phyloP scores from a whole-genome alignment of 2,888 invertebrate species.

The Rutpela maculata region DNA sequence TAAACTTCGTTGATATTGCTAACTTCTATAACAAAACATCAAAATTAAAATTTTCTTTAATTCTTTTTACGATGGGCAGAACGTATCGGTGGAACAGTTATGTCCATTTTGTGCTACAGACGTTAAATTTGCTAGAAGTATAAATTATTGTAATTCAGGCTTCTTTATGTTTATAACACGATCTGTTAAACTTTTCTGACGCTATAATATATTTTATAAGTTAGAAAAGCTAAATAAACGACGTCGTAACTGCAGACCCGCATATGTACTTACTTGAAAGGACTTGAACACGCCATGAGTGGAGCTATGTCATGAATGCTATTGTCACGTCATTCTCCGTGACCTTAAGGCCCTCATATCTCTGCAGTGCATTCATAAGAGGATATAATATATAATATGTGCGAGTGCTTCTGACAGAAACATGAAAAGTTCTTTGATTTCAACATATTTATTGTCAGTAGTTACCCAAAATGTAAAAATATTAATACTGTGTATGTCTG shows the following conservation, averaged over 20 bases:
- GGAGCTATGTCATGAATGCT: not conserved
- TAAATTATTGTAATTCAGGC: no score
- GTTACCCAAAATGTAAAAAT: not conserved
- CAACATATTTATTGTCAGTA: constrained; percentile 14
- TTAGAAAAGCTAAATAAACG: no score
- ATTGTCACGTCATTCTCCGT: constrained; percentile 15
- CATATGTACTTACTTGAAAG: not conserved
- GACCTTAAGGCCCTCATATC: constrained; percentile 17
- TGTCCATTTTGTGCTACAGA: no score
- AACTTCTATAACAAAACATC: no score
- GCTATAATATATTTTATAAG: no score
- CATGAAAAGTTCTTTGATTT: constrained; percentile 24
- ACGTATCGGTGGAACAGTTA: no score
- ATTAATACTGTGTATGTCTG: constrained; percentile 10
- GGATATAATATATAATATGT: constrained; percentile 25
- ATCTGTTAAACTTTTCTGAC: no score
- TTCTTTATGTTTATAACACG: no score
- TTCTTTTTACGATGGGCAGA: no score
- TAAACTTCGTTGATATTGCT: no score
- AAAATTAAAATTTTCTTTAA: no score
- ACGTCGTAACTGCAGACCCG: not conserved
- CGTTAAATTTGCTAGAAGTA: no score
- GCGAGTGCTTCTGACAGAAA: constrained; percentile 25
- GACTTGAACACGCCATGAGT: not conserved
- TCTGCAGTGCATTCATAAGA: constrained; percentile 2